Evolutionary conservation across 2,888 invertebrate species (phyloP), one percentile per base, ranked within the genome.

Genomic region (Caenorhabditis plicata): DNA sequence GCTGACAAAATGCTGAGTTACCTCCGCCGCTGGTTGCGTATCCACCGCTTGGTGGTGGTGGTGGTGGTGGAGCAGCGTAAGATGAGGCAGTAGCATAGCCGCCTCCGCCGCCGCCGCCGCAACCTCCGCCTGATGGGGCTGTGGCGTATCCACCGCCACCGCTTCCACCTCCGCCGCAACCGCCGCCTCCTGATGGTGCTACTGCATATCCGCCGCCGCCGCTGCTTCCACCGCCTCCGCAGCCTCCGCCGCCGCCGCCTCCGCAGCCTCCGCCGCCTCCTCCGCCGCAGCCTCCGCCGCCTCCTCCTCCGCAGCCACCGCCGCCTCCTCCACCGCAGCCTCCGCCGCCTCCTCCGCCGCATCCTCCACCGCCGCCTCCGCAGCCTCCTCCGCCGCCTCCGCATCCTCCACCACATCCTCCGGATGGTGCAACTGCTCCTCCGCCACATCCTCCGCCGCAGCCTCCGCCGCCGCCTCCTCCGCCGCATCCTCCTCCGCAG

Each of bases 131-230:
- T n/a, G n/a, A n/a, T n/a, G n/a, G n/a, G 8, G 22, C 40, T 20
- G 20, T 47, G 17, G 57, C 44, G 48, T 58, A 58, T 58, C 58
- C 58, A 27, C 58, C 57, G 26, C 48, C 55, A 51, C 56, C 56
- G 3, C 50, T 46, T 35, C 50, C 56, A 23, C 52, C 44, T 42
- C 49, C 53, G 11, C 50, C 50, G 32, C 20, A 42, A 31, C 51
- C 43, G 9, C 51, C 50, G 13, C 50, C 50, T 13, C 41, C 29
- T 29, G 39, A 38, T 25, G 29, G 22, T 11, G 33, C 32, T 5
- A n/a, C 20, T 17, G 48, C 38, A 29, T 38, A 48, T 36, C 48
- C 39, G 19, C 48, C 47, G 7, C 47, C 47, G 36, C 47, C 31
- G 44, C 49, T 35, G 40, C 48, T 15, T 11, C 40, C 40, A n/a